Percentiles rank a stretch among this genome's conserved stretches.
Conservation (phyloP, 2,797 vertebrate species). For the Acanthurus lineatus region DNA sequence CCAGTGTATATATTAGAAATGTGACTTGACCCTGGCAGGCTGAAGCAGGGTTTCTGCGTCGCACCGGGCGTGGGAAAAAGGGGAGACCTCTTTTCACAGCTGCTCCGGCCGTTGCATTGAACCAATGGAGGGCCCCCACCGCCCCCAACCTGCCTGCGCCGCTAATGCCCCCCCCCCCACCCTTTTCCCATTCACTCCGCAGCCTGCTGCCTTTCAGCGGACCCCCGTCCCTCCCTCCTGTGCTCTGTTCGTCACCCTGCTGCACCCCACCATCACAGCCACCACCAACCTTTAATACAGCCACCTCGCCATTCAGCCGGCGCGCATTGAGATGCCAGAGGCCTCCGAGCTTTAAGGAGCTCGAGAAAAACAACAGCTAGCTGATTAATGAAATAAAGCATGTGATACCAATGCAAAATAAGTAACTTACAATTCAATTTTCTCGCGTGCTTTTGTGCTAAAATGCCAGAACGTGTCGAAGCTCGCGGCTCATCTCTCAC, state of each 20-base stretch:
- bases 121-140: slow-evolving; percentile 86
- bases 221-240: slow-evolving; percentile 74
- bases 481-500: slow-evolving; percentile 10
- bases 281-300: slow-evolving; percentile 78
- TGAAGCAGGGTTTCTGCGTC: slow-evolving; percentile 86
- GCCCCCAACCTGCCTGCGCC: slow-evolving; percentile 70
- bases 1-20: slow-evolving; percentile 90
- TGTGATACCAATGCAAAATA: slow-evolving; percentile 31
- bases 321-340: slow-evolving; percentile 85
- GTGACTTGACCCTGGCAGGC: slow-evolving; percentile 92
- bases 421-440: slow-evolving; percentile 9
- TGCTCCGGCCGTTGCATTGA: slow-evolving; percentile 91
- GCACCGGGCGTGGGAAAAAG: slow-evolving; percentile 95
- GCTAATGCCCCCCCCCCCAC: slow-evolving; percentile 67
- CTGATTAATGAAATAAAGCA: slow-evolving; percentile 35
- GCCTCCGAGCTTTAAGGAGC: slow-evolving; percentile 68
- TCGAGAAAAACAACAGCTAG: slow-evolving; percentile 35
- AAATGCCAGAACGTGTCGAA: neutral
- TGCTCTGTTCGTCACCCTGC: slow-evolving; percentile 78
- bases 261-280: slow-evolving; percentile 68
- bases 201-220: slow-evolving; percentile 88
- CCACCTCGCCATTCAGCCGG: slow-evolving; percentile 86
- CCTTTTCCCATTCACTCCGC: slow-evolving; percentile 85
- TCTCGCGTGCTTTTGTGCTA: neutral
- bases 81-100: slow-evolving; percentile 95